Evolutionary conservation across 2,797 vertebrate genomes (phyloP).

Genomic region (Selene dorsalis): DNA sequence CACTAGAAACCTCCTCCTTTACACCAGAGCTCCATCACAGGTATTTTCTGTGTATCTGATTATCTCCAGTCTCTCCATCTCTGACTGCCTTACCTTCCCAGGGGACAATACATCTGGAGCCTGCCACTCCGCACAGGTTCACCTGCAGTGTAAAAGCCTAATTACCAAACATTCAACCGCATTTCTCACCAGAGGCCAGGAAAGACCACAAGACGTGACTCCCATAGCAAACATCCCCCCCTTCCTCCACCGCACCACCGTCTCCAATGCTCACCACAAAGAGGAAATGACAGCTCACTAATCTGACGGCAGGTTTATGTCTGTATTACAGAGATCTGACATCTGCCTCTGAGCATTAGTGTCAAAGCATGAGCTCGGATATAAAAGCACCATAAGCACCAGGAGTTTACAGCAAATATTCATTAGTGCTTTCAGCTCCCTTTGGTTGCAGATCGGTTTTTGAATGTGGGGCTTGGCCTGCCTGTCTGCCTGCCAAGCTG

Average conservation of each 20-base stretch:
- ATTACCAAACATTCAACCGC: conserved; percentile 66
- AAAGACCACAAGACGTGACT: conserved; percentile 58
- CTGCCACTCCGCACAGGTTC: conserved; percentile 55
- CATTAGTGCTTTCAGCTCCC: conserved; percentile 27
- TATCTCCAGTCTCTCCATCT: conserved; percentile 1
- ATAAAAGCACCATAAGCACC: conserved; percentile 21
- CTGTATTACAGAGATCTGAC: conserved; percentile 56
- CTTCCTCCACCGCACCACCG: neutral
- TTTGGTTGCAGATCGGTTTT: conserved; percentile 37
- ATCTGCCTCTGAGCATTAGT: conserved; percentile 58
- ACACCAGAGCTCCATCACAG: conserved; percentile 1
- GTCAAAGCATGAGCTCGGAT: conserved; percentile 29
- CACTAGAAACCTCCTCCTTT: neutral
- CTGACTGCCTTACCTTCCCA: neutral
- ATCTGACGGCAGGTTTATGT: conserved; percentile 60
- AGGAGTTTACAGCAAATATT: conserved; percentile 44
- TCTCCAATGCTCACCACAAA: conserved; percentile 2
- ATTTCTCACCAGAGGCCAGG: conserved; percentile 55
- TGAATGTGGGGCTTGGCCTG: conserved; percentile 15
- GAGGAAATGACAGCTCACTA: conserved; percentile 49
- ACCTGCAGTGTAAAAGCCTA: conserved; percentile 61
- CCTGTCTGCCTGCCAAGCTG: conserved; percentile 33
- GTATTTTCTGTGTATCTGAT: conserved; percentile 14
- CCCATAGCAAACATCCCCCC: conserved; percentile 36
- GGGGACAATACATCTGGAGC: conserved; percentile 37